Evolutionary conservation across 2,797 vertebrate species (phyloP).

Genomic region (Steatocranus sp.): DNA sequence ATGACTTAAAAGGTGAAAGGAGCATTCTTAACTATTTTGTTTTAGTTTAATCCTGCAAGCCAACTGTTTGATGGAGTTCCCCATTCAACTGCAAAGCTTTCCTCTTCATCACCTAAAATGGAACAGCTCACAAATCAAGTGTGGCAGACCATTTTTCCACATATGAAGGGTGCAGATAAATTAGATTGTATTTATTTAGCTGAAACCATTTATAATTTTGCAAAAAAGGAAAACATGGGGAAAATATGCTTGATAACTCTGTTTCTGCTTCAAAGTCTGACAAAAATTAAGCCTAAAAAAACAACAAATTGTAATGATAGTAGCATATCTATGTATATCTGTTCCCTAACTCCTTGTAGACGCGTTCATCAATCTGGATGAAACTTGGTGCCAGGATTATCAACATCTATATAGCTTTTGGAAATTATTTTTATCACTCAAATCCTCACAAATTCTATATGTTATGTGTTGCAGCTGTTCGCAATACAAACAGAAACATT

Average conservation of each 20-base stretch:
- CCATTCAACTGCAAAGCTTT: slow-evolving; percentile 42
- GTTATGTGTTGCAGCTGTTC: background rate
- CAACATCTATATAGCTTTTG: background rate
- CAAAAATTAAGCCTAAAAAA: background rate
- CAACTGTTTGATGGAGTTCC: slow-evolving; percentile 54
- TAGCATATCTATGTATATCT: background rate
- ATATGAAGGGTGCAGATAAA: slow-evolving; percentile 67
- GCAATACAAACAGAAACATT: background rate
- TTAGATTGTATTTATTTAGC: slow-evolving; percentile 74
- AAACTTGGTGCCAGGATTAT: background rate
- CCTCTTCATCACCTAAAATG: slow-evolving; percentile 70
- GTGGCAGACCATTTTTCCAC: slow-evolving; percentile 57
- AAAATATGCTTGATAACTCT: slow-evolving; percentile 6
- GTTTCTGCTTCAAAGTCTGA: slow-evolving; percentile 8
- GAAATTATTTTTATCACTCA: background rate
- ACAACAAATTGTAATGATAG: background rate
- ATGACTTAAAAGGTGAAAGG: slow-evolving; percentile 65
- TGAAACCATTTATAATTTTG: slow-evolving; percentile 65
- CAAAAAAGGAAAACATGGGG: background rate
- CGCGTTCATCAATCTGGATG: background rate
- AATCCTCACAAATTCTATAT: background rate
- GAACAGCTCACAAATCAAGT: slow-evolving; percentile 69
- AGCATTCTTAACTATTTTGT: slow-evolving; percentile 61
- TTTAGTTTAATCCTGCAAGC: slow-evolving; percentile 54
- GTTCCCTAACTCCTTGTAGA: background rate